These are phyloP conservation scores for Hippocampus kuda DNA, from an alignment of 2,797 vertebrate genomes.

Conservation along the genomic window DNA sequence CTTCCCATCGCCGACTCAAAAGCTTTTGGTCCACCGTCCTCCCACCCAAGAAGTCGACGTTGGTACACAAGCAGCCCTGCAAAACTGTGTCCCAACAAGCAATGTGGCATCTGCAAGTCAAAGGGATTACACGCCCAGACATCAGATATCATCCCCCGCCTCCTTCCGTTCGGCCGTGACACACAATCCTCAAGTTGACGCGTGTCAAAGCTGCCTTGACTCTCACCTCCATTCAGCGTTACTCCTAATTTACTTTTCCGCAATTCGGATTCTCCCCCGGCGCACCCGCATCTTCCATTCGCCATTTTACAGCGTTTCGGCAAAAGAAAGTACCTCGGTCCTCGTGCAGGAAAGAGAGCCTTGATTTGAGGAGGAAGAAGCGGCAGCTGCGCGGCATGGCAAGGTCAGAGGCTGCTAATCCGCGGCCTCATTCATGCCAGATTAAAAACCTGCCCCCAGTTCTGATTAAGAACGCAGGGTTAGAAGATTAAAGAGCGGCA, in stretches of 20 bases:
- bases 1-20: too few species aligned
- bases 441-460: constrained; percentile 83
- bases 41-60: not conserved
- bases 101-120: constrained; percentile 30
- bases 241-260: not conserved
- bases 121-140: constrained; percentile 39
- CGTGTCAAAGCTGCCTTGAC: not conserved
- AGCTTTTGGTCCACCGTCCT: too few species aligned
- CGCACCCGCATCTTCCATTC: constrained; percentile 28
- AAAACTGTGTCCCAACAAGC: not conserved
- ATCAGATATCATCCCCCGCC: constrained; percentile 6
- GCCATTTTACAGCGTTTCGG: constrained; percentile 41
- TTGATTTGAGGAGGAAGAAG: constrained; percentile 57
- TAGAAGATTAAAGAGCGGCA: constrained; percentile 83
- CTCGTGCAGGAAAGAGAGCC: constrained; percentile 40
- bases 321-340: constrained; percentile 48
- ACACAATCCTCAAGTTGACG: constrained; percentile 7
- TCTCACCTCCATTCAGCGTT: not conserved
- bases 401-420: constrained; percentile 77
- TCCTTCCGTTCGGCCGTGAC: not conserved
- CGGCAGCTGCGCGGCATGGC: constrained; percentile 64
- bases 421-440: constrained; percentile 67
- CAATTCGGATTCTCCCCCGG: constrained; percentile 22
- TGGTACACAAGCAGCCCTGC: not conserved
- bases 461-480: constrained; percentile 90